Conservation (phyloP, 2,113 vertebrate genomes). For the Engystomops pustulosus region DNA sequence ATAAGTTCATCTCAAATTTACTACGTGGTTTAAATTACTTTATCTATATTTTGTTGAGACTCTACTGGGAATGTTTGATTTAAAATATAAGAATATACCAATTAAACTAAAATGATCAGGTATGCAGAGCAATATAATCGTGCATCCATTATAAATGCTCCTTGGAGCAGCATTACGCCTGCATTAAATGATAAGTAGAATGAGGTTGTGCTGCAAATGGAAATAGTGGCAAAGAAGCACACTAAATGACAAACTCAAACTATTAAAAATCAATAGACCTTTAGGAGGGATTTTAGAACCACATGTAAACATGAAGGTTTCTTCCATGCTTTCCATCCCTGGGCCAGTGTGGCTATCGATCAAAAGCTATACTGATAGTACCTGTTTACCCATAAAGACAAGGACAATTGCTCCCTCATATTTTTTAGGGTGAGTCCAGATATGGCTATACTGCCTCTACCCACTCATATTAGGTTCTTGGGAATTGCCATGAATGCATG, state of each 20-base stretch:
- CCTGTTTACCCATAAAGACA: too few species aligned
- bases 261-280: not conserved
- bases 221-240: not conserved
- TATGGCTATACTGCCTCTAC: too few species aligned
- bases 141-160: constrained; percentile 23
- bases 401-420: too few species aligned
- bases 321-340: too few species aligned
- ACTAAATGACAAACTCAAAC: not conserved
- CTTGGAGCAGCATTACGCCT: not conserved
- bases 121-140: not conserved
- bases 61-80: constrained; percentile 9
- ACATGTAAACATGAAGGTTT: too few species aligned
- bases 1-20: not conserved
- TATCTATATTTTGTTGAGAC: not conserved
- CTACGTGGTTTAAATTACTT: not conserved
- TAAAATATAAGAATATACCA: constrained; percentile 35
- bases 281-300: too few species aligned
- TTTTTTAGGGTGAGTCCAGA: too few species aligned
- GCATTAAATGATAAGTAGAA: not conserved
- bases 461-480: too few species aligned
- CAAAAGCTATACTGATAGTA: too few species aligned
- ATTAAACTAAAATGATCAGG: constrained; percentile 13
- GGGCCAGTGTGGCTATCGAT: too few species aligned
- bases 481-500: too few species aligned
- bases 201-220: not conserved